Percentiles rank a stretch among this genome's conserved stretches.
Evolutionary conservation across 2,113 vertebrate species (phyloP).

Genomic region (Circaetus cinerascens): DNA sequence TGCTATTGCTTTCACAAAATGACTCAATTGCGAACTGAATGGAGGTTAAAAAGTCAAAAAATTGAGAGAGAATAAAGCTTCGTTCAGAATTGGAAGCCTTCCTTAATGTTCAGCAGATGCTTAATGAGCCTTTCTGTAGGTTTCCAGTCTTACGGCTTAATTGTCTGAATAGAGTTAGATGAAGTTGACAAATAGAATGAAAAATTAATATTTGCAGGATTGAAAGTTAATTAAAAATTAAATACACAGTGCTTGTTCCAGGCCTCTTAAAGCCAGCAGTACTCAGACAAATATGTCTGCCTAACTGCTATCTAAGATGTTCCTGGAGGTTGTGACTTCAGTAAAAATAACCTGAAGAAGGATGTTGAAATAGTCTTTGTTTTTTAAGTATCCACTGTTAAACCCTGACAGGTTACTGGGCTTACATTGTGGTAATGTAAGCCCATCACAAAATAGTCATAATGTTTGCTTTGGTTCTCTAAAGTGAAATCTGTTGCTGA

Average conservation of each 20-base stretch:
- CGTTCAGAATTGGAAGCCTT: background rate
- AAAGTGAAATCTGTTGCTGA: background rate
- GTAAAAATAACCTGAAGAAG: background rate
- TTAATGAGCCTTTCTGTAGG: background rate
- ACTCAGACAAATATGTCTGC: background rate
- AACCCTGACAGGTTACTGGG: background rate
- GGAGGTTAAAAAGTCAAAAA: background rate
- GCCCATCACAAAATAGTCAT: background rate
- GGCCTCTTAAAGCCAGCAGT: background rate
- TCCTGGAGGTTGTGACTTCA: background rate
- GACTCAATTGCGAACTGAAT: background rate
- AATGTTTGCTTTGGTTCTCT: background rate
- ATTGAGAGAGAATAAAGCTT: background rate
- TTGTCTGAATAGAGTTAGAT: background rate
- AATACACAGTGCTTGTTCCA: background rate
- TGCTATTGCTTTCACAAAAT: background rate
- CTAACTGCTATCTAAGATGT: background rate
- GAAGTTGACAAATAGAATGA: constrained; percentile 1
- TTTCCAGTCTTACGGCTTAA: background rate
- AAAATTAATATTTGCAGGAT: constrained; percentile 10
- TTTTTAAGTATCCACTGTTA: background rate
- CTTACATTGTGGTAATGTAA: background rate
- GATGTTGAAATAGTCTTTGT: background rate
- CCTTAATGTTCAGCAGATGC: background rate
- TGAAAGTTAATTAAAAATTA: constrained; percentile 29